Evolutionary conservation across 2,888 invertebrate species (phyloP).

Genomic region (Drosophila atripex): DNA sequence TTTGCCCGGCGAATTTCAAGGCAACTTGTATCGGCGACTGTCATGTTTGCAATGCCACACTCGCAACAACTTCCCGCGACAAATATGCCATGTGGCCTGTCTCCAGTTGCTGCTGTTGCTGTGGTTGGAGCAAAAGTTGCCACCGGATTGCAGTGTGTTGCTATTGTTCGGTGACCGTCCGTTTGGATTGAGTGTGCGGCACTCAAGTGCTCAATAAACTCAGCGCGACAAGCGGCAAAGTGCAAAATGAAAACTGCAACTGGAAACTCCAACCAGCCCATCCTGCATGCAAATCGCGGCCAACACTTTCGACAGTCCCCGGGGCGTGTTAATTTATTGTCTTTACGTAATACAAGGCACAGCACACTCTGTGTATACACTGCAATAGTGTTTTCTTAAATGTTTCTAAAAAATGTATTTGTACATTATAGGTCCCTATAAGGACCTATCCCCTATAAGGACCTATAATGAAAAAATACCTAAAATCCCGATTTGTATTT

Average conservation of each 20-base stretch:
- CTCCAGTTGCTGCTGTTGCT: conserved; percentile 26
- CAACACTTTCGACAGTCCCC: conserved; percentile 50
- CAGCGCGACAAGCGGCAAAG: conserved; percentile 45
- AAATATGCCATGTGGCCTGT: conserved; percentile 53
- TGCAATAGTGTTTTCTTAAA: not conserved
- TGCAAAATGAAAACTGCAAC: conserved; percentile 35
- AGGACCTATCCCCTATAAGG: no score
- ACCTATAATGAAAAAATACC: no score
- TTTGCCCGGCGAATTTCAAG: conserved; percentile 56
- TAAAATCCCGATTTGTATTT: no score
- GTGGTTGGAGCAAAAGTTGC: conserved; percentile 10
- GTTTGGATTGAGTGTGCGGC: conserved; percentile 59
- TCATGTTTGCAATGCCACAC: conserved; percentile 45
- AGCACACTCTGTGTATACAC: conserved; percentile 22
- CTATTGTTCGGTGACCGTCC: conserved; percentile 43
- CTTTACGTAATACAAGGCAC: conserved; percentile 33
- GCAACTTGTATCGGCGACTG: conserved; percentile 36
- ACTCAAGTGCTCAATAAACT: conserved; percentile 76
- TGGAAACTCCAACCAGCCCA: conserved; percentile 22
- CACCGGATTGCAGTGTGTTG: conserved; percentile 11
- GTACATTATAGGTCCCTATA: no score
- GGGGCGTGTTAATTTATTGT: conserved; percentile 59
- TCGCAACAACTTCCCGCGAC: conserved; percentile 61
- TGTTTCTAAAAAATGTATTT: no score
- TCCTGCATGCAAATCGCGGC: conserved; percentile 50